These are phyloP conservation scores for Rhodophaea formosa DNA, from an alignment of 2,888 invertebrate genomes.

Conservation along the genomic window DNA sequence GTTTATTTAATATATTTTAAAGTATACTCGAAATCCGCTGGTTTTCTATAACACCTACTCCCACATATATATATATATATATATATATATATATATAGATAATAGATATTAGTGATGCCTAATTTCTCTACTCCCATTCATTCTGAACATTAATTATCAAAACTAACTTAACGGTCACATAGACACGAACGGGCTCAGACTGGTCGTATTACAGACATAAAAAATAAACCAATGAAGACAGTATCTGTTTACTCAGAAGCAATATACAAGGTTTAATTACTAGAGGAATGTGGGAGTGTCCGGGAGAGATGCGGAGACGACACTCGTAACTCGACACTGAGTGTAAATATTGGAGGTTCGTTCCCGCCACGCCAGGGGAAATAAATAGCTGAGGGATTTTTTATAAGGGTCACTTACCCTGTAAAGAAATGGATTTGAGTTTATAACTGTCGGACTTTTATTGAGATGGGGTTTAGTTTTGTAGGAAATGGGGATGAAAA, in stretches of 20 bases:
- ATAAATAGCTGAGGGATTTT: slow-evolving; percentile 22
- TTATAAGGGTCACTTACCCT: slow-evolving; percentile 17
- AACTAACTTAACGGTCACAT: no score
- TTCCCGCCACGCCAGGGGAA: slow-evolving; percentile 24
- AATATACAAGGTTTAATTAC: slow-evolving; percentile 36
- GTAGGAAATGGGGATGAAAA: neutral
- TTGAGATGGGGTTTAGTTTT: neutral
- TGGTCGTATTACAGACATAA: slow-evolving; percentile 2
- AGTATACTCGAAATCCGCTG: no score
- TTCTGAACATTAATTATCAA: no score
- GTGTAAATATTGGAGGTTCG: slow-evolving; percentile 33
- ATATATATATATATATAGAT: no score
- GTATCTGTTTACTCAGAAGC: slow-evolving; percentile 21
- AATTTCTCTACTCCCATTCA: no score
- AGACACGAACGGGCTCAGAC: no score
- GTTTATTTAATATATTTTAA: no score
- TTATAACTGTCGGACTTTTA: neutral
- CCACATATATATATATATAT: no score
- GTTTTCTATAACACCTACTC: no score
- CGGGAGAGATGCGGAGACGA: slow-evolving; percentile 8
- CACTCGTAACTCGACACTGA: slow-evolving; percentile 22
- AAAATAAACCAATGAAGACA: neutral
- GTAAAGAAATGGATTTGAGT: neutral
- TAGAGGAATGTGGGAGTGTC: slow-evolving; percentile 19
- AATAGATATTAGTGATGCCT: no score